Conservation (phyloP, 1,140 invertebrate genomes). For the Melitaea cinxia region DNA sequence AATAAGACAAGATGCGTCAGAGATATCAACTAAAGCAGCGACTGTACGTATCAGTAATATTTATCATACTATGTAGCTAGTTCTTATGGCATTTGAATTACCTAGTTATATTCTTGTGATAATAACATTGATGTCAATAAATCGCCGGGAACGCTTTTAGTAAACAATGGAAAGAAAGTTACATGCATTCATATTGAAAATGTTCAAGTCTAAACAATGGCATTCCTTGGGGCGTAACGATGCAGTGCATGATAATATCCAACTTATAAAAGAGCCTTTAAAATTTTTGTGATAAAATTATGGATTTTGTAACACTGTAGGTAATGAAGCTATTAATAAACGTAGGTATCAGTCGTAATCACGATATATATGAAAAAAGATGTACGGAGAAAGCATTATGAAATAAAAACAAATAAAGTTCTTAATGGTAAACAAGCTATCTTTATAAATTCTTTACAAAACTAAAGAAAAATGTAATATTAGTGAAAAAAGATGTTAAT, state of each 20-base stretch:
- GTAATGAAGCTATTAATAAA: constrained; percentile 27
- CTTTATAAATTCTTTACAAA: no score
- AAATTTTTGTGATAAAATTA: constrained; percentile 25
- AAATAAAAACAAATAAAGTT: no score
- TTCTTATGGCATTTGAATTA: no score
- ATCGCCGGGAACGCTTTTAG: constrained; percentile 18
- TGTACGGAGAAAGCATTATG: background rate
- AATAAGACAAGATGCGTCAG: constrained; percentile 64
- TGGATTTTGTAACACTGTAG: constrained; percentile 10
- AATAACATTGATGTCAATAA: constrained; percentile 1
- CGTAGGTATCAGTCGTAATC: constrained; percentile 16
- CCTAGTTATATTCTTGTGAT: background rate
- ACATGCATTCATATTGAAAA: constrained; percentile 24
- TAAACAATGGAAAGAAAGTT: constrained; percentile 63
- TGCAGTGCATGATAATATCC: constrained; percentile 45
- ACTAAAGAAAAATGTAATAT: background rate
- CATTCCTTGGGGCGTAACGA: constrained; percentile 53
- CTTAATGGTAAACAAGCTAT: no score
- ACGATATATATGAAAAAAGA: background rate
- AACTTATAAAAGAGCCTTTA: constrained; percentile 24
- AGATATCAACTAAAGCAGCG: constrained; percentile 77
- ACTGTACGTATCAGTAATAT: constrained; percentile 63
- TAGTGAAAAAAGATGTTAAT: background rate
- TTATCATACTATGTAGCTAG: constrained; percentile 17
- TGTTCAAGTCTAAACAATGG: constrained; percentile 58